Evolutionary conservation across 2,888 invertebrate species (phyloP), one percentile per base, ranked within the genome.

Genomic region (Acronicta leporina): DNA sequence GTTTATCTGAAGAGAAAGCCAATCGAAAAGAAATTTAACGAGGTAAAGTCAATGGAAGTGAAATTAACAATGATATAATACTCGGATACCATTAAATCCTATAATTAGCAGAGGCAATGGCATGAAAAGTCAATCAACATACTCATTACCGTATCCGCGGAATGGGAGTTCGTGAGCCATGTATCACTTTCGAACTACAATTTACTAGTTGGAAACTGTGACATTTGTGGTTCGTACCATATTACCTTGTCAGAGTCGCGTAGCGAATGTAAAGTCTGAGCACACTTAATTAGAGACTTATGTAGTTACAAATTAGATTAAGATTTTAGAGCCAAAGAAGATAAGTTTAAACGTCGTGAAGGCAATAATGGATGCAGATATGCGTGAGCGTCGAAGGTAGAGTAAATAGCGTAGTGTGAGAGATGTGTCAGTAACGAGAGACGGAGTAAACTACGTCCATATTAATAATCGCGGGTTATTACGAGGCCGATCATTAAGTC

Each of bases 401-500:
- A 79, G 79, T 81, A 86, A 87, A 86, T 77, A 88, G 70, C 63
- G 67, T 76, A 73, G 80, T 73, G 65, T 69, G 68, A 76, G 78
- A 81, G 80, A 81, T 71, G 68, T 73, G 65, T 75, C 73, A 74
- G 81, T 89, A 90, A 91, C 88, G 79, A 89, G 88, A 81, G 62
- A 62, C 83, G 84, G 78, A 83, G 83, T 81, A 87, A 90, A 89
- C 86, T 87, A 87, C 89, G 83, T 85, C 80, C 88, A 90, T 90
- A 92, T 92, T 92, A 89, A 92, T 92, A 92, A 93, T 91, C 89
- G 86, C 67, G 80, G 85, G 90, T 91, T 91, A 92, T 92, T 92
- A 92, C 91, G 82, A 82, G 80, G 84, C 82, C 85, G 87, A 90
- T 92, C 91, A 93, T 93, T 93, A 92, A 87, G 80, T 86, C 83